phyloP scores from a whole-genome alignment of 2,888 invertebrate genomes.

The Stenchaetothrips biformis region DNA sequence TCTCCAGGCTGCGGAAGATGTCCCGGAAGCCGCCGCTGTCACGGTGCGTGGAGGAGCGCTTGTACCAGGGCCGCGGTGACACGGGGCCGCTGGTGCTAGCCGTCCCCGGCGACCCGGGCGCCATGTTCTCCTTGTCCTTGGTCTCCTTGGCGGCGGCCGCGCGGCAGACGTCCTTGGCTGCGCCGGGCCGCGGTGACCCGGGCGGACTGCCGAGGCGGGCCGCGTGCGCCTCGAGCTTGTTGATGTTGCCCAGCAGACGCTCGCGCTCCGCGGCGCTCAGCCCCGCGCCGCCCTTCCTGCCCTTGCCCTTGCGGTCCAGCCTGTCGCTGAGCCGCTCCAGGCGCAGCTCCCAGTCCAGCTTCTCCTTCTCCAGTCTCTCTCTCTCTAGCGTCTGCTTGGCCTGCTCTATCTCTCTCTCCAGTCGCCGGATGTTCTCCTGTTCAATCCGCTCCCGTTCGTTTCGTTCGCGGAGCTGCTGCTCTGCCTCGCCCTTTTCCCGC shows the following conservation, averaged over 20 bases:
- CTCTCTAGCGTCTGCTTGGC: constrained; percentile 59
- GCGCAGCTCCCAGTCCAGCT: constrained; percentile 27
- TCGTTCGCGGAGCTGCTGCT: constrained; percentile 49
- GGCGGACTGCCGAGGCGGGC: constrained; percentile 29
- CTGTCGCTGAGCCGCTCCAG: not conserved
- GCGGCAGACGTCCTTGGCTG: not conserved
- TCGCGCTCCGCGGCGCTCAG: constrained; percentile 38
- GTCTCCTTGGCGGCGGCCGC: not conserved
- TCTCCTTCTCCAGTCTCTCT: constrained; percentile 9
- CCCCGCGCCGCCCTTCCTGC: not conserved
- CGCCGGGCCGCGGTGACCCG: not conserved
- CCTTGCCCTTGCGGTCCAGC: not conserved
- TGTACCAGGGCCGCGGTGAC: constrained; percentile 64
- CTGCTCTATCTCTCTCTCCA: constrained; percentile 76
- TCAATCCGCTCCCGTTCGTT: constrained; percentile 49
- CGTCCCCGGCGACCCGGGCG: constrained; percentile 31
- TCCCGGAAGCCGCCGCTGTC: constrained; percentile 27
- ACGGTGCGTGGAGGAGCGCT: constrained; percentile 39
- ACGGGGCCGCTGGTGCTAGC: constrained; percentile 41
- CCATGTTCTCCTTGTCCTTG: constrained; percentile 8
- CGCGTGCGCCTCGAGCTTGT: constrained; percentile 38
- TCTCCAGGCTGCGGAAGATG: constrained; percentile 36
- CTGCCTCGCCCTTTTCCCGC: constrained; percentile 75
- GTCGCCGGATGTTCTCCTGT: constrained; percentile 44
- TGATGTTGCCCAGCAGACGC: constrained; percentile 38